Conservation (phyloP, 2,888 invertebrate genomes). For the Chalcosyrphus nemorum region DNA sequence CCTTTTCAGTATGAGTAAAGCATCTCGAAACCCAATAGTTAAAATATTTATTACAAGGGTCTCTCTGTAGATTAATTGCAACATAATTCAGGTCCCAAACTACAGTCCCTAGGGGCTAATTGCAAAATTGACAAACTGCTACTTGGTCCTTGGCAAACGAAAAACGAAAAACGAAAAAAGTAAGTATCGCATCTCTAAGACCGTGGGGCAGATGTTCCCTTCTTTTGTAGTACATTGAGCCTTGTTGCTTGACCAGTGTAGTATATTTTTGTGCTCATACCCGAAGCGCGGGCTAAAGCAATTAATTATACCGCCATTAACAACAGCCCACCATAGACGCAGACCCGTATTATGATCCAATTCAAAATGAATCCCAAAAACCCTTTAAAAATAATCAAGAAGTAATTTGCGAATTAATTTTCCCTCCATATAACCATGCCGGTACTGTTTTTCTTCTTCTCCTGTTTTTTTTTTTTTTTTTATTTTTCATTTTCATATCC, state of each 20-base stretch:
- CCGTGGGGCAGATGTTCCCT: conserved; percentile 18
- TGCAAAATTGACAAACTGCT: conserved; percentile 37
- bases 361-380: conserved; percentile 64
- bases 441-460: background rate
- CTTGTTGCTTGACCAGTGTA: conserved; percentile 26
- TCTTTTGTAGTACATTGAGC: background rate
- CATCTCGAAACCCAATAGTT: background rate
- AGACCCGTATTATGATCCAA: conserved; percentile 45
- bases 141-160: background rate
- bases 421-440: conserved; percentile 29
- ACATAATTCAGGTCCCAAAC: conserved; percentile 33
- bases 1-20: background rate
- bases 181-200: conserved; percentile 16
- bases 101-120: conserved; percentile 35
- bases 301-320: conserved; percentile 49
- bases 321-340: conserved; percentile 4
- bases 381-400: conserved; percentile 71
- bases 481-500: conserved; percentile 31
- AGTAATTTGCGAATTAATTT: conserved; percentile 72
- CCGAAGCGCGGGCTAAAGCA: background rate
- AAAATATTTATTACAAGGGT: conserved; percentile 27
- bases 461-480: no score
- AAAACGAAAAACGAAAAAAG: no score
- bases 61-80: conserved; percentile 40
- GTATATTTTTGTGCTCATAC: no score